Evolutionary conservation across 2,797 vertebrate genomes (phyloP).

Genomic region (Sphenopsis melanotis): DNA sequence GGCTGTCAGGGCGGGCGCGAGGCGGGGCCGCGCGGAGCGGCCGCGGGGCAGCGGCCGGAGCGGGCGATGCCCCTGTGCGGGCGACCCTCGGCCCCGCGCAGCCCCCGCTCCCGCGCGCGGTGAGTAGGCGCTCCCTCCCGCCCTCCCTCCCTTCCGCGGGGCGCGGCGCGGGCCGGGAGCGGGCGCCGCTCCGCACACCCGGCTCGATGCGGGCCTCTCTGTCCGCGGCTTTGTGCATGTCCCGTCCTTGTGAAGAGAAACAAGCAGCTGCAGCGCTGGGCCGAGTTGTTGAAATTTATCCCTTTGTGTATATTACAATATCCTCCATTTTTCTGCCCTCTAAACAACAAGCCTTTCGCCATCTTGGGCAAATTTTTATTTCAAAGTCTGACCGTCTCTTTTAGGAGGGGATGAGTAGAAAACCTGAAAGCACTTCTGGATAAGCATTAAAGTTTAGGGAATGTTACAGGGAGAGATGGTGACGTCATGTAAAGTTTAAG

Average conservation of each 20-base stretch:
- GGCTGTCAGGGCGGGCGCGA: background rate
- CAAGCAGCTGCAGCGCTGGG: constrained; percentile 83
- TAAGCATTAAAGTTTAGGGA: constrained; percentile 79
- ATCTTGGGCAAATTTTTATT: constrained; percentile 94
- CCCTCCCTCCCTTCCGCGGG: background rate
- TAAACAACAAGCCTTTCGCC: constrained; percentile 99
- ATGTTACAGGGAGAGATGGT: constrained; percentile 67
- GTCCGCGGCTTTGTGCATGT: constrained; percentile 76
- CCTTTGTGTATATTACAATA: constrained; percentile 99
- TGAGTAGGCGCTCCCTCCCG: background rate
- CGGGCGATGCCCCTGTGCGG: background rate
- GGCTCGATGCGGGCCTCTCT: background rate
- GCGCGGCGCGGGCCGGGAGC: background rate
- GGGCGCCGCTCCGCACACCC: background rate
- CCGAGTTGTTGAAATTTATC: constrained; percentile 93
- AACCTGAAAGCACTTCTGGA: background rate
- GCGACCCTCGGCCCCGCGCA: background rate
- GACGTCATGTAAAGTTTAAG: constrained; percentile 85
- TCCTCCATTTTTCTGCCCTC: constrained; percentile 99
- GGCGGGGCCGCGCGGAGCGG: background rate
- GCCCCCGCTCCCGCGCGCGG: background rate
- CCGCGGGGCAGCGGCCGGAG: background rate
- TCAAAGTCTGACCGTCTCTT: constrained; percentile 58
- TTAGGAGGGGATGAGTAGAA: background rate
- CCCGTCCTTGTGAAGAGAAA: constrained; percentile 79